These are phyloP conservation scores for Ptiloglossa arizonensis DNA, from an alignment of 1,140 invertebrate genomes.

Conservation along the genomic window DNA sequence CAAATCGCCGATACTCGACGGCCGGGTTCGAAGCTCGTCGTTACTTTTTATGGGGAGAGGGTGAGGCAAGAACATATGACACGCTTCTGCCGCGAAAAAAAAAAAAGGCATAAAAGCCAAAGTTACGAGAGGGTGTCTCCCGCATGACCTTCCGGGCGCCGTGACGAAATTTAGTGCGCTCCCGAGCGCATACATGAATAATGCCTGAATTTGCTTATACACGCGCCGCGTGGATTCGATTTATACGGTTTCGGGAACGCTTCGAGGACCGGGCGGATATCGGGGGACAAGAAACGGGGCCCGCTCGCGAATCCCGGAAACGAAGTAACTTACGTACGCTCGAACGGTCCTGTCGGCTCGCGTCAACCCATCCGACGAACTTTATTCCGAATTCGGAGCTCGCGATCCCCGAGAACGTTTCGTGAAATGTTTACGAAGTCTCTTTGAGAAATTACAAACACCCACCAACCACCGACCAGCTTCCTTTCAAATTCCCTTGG, in stretches of 20 bases:
- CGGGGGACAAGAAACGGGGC: neutral
- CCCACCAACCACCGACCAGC: no score
- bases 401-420: no score
- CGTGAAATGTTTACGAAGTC: no score
- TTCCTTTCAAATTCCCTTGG: no score
- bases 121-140: slow-evolving; percentile 68
- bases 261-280: neutral
- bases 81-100: slow-evolving; percentile 70
- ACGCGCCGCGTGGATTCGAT: slow-evolving; percentile 41
- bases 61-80: slow-evolving; percentile 65
- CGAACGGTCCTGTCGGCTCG: neutral
- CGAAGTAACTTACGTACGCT: neutral
- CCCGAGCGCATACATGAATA: slow-evolving; percentile 75
- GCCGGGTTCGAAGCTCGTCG: slow-evolving; percentile 31
- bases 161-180: slow-evolving; percentile 77
- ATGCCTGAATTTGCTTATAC: slow-evolving; percentile 71
- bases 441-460: no score
- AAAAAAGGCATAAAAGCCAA: slow-evolving; percentile 74
- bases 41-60: slow-evolving; percentile 58
- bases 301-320: neutral
- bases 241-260: slow-evolving; percentile 4
- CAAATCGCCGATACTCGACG: slow-evolving; percentile 48
- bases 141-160: slow-evolving; percentile 69
- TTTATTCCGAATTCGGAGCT: no score
- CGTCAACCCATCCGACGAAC: neutral